These are phyloP conservation scores for Bucco capensis DNA, from an alignment of 2,113 vertebrate species.

Conservation along the genomic window DNA sequence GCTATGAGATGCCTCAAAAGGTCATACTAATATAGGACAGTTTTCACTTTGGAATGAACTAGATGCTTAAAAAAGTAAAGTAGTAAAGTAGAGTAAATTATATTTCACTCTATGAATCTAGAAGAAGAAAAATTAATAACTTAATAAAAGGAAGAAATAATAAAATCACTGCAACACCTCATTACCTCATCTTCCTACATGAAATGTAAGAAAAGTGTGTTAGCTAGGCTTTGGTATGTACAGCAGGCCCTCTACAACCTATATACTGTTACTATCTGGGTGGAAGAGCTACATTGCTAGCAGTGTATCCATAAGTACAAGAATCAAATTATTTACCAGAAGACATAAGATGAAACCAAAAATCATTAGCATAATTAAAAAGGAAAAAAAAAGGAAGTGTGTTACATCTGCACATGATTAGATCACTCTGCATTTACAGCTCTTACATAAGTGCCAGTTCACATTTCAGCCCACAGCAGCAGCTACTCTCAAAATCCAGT, in stretches of 20 bases:
- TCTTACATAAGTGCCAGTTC: not conserved
- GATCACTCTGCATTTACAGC: not conserved
- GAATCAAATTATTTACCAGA: not conserved
- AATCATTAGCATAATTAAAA: not conserved
- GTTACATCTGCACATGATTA: not conserved
- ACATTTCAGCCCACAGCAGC: not conserved
- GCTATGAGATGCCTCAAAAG: constrained; percentile 21
- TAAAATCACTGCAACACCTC: not conserved
- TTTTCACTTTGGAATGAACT: constrained; percentile 43
- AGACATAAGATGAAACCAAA: not conserved
- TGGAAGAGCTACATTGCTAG: not conserved
- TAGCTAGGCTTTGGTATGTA: not conserved
- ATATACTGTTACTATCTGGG: not conserved
- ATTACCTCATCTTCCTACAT: not conserved
- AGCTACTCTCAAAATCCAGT: not conserved
- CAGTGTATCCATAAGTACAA: not conserved
- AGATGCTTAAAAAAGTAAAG: constrained; percentile 15
- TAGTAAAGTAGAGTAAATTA: not conserved
- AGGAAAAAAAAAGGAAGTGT: not conserved
- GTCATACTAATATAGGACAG: constrained; percentile 22
- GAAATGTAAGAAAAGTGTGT: not conserved
- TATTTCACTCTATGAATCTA: not conserved
- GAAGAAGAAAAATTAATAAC: not conserved
- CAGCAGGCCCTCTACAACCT: not conserved
- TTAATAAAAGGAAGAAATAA: not conserved